Evolutionary conservation across 2,797 vertebrate species (phyloP), one percentile per base, ranked within the genome.

Genomic region (Falco berigora): DNA sequence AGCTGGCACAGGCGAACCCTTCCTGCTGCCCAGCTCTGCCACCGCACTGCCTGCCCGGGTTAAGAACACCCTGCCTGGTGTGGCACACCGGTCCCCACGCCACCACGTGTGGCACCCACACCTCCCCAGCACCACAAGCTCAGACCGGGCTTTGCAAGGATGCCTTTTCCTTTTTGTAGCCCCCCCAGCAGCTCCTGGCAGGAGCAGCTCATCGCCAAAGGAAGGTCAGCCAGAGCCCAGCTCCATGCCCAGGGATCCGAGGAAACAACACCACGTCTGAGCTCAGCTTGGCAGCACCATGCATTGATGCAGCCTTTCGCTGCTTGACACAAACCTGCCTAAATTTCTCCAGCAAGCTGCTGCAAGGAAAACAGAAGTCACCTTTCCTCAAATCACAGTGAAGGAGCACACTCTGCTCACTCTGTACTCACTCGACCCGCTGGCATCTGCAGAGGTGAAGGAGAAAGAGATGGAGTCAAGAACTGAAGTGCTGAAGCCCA

Each of bases 71-170:
- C 34, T 21, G 59, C 32, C 62, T 5, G 7, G 3, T 0, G 19
- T 1, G 44, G 24, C 38, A 32, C 4, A 2, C 30, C 1, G 5
- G 22, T 20, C 18, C 46, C 59, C 3, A 1, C 3, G 22, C 55
- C 22, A 6, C 5, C 46, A 46, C 20, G 20, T 46, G 46, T 46
- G 46, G 38, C 38, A 44, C 23, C 2, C 64, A 14, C 13, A 0
- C 32, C 8, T 30, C 53, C 74, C 50, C 13, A 1, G 42, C 52
- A 46, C n/a, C 4, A 3, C 8, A 4, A 10, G 5, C 50, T 38
- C 4, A 0, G 30, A 16, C 59, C 3, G 0, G 36, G 24, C 44
- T 40, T 10, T 10, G 10, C 27, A 8, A 2, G 30, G 47, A 21
- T 4, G 12, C 25, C 0, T 21, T 27, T 53, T 13, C 50, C 86